These are phyloP conservation scores for Porites rus DNA, from an alignment of 92 coral and sea anemone species.

Conservation along the genomic window DNA sequence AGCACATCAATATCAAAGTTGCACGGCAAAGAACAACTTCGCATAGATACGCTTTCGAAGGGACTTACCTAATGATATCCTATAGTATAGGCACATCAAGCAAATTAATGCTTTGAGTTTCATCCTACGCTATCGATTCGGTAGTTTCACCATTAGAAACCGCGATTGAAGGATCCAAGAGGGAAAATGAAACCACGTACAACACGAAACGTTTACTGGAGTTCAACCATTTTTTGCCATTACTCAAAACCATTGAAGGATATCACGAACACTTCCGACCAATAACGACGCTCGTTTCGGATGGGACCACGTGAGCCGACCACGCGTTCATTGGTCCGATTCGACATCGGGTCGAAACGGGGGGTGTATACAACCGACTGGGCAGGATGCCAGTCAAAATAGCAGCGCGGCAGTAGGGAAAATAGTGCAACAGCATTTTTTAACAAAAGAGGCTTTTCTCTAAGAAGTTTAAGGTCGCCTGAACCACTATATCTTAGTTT, in stretches of 20 bases:
- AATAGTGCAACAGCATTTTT: background rate
- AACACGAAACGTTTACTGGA: too few species aligned
- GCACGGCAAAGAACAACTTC: conserved; percentile 37
- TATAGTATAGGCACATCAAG: conserved; percentile 64
- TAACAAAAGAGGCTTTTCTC: conserved; percentile 39
- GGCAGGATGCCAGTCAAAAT: conserved; percentile 48
- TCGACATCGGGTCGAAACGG: conserved; percentile 26
- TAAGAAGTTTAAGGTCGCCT: conserved; percentile 35
- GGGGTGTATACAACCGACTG: conserved; percentile 9
- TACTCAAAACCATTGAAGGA: conserved; percentile 70
- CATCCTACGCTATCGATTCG: conserved; percentile 85
- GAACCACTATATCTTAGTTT: conserved; percentile 6
- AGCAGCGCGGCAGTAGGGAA: conserved; percentile 3
- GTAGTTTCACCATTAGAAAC: conserved; percentile 76
- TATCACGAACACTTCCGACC: conserved; percentile 65
- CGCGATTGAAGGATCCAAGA: conserved; percentile 44
- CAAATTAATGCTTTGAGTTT: conserved; percentile 80
- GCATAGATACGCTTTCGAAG: conserved; percentile 34
- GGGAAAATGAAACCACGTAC: conserved; percentile 51
- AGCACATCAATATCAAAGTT: conserved; percentile 59
- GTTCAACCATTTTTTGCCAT: background rate
- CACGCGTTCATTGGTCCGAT: conserved; percentile 3
- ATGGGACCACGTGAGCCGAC: conserved; percentile 48
- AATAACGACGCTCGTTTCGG: conserved; percentile 59
- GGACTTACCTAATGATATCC: conserved; percentile 77